Percentiles rank a stretch among this genome's conserved stretches.
These are phyloP conservation scores for Acrobasis suavella DNA, from an alignment of 2,888 invertebrate species.

Conservation along the genomic window DNA sequence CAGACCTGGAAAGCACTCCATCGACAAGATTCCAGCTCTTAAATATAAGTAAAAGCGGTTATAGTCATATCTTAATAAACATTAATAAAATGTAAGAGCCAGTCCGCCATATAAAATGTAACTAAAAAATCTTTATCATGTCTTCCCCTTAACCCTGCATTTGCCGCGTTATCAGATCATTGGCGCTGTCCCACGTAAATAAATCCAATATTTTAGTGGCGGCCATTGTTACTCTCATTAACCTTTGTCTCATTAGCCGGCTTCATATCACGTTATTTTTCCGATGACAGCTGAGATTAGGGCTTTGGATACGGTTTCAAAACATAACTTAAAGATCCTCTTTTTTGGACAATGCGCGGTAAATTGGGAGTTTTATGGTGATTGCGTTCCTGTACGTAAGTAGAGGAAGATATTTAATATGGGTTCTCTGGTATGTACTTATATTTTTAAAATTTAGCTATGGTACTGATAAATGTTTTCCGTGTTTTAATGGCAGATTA, in stretches of 20 bases:
- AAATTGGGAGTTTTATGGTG: constrained; percentile 8
- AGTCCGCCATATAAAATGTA: background rate
- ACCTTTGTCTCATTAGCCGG: constrained; percentile 79
- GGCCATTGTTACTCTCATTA: constrained; percentile 79
- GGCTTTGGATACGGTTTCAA: constrained; percentile 32
- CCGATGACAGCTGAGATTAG: constrained; percentile 76
- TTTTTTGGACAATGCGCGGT: constrained; percentile 18
- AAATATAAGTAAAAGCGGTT: too few species aligned
- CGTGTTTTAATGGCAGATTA: too few species aligned
- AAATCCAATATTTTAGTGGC: constrained; percentile 78
- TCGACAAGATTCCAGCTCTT: too few species aligned
- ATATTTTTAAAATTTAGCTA: too few species aligned
- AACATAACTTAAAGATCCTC: constrained; percentile 10
- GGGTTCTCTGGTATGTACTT: too few species aligned
- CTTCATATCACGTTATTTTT: constrained; percentile 74
- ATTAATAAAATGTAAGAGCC: too few species aligned
- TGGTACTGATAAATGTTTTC: too few species aligned
- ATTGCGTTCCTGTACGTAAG: background rate
- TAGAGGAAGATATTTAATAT: background rate
- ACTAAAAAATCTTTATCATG: background rate
- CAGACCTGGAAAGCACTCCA: too few species aligned
- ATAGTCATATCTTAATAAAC: too few species aligned
- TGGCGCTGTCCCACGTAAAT: constrained; percentile 68
- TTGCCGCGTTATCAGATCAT: constrained; percentile 73
- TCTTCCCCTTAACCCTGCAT: constrained; percentile 63